Base-by-base conservation (phyloP, 2,113 vertebrate species). In the Dipodomys stephensi region DNA sequence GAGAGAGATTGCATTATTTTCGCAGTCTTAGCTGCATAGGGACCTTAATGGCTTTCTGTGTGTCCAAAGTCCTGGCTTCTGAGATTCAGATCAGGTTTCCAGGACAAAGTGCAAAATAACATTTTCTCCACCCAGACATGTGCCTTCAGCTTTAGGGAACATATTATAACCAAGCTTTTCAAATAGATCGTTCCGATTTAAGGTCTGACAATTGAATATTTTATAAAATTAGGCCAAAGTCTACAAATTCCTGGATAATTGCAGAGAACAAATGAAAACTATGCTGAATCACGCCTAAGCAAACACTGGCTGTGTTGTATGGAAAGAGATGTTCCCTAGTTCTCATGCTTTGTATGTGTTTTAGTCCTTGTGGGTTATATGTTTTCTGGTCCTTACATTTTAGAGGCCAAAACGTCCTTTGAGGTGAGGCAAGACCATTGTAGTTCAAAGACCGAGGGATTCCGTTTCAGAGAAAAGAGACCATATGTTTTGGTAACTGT, bases 221-320 rank as follows among this genome's bases (percentile, higher is more conserved):
- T 6, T 87, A 69, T 94, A 11, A 79, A 95, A 93, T 89, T 83
- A 93, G 16, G 27, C 53, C 18, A 18, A 9, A 30, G 27, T 3
- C 8, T 39, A 88, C 28, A 89, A 80, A 91, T 88, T 79, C 53
- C 19, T n/a, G 25, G 19, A 78, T 83, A 65, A 53, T 44, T 53
- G 30, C 82, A 91, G 35, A 23, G 30, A 92, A 57, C 71, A 85
- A 88, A 87, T 88, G 71, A 71, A 85, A 95, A 88, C 49, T 44
- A 7, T 76, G 6, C 2, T 74, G 78, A 96, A 95, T 83, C 35
- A 62, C 16, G n/a, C 72, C 30, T 32, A 90, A 64, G 35, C 71
- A 86, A 87, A 69, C 0, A 39, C 27, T 57, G 39, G 5, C 49
- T 39, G 6, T 69, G 23, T n/a, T 76, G 25, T 27, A 68, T 60